These are phyloP conservation scores for Altica lythri DNA, from an alignment of 2,888 invertebrate genomes.

Conservation along the genomic window DNA sequence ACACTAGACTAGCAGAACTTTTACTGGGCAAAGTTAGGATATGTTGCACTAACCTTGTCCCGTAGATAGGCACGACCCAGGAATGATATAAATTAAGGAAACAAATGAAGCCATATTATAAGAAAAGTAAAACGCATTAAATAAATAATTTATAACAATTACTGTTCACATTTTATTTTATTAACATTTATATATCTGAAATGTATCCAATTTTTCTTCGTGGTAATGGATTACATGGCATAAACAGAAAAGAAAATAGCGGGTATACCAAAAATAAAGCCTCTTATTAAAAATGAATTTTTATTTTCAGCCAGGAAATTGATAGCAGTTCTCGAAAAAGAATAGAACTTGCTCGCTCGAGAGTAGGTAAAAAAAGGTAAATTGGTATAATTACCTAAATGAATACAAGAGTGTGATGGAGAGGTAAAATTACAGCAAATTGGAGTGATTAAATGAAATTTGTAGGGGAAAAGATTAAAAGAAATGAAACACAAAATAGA, in stretches of 20 bases:
- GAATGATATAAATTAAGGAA: too few relatives aligned
- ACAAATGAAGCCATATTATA: too few relatives aligned
- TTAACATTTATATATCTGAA: neutral
- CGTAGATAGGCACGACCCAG: too few relatives aligned
- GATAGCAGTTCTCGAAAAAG: conserved; percentile 3
- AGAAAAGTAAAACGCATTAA: too few relatives aligned
- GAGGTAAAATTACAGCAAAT: conserved; percentile 1
- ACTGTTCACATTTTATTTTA: too few relatives aligned
- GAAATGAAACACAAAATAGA: too few relatives aligned
- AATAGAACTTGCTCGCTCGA: neutral
- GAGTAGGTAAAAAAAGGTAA: conserved; percentile 2
- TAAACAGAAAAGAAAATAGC: neutral
- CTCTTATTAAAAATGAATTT: conserved; percentile 10
- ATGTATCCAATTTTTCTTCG: neutral
- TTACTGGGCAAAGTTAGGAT: too few relatives aligned
- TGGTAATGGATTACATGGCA: neutral
- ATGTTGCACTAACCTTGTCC: too few relatives aligned
- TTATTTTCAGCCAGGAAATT: conserved; percentile 7
- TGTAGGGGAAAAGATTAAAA: neutral
- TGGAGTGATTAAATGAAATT: conserved; percentile 8
- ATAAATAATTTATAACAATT: too few relatives aligned
- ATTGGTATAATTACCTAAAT: conserved; percentile 10
- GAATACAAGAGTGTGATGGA: conserved; percentile 6
- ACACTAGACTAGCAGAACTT: too few relatives aligned
- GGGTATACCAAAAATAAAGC: neutral